Base-by-base conservation (phyloP, 1,140 invertebrate species). In the Drosophila willistoni region DNA sequence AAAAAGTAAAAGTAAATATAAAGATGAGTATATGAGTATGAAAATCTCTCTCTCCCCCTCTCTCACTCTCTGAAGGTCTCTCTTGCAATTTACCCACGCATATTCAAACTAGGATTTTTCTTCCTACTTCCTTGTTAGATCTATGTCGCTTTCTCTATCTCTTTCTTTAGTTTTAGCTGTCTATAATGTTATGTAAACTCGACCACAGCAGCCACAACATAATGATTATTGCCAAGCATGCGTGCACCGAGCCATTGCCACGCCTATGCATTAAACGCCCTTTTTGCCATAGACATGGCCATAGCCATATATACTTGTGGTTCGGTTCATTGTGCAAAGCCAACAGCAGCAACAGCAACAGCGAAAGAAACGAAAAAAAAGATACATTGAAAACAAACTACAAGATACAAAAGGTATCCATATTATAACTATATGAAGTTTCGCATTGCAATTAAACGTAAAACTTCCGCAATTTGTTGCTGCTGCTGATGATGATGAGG, bases 391-490 rank as follows among this genome's bases (percentile, higher is more conserved):
- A 59, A 59, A 36, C 17, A 36, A 59, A 59, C 33, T 39, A 33
- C 54, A 33, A 56, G 25, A 56, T 56, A 36, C 56, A 59, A 59
- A 59, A 59, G 56, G 56, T 36, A 59, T 59, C 56, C 56, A 59
- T 59, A 56, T 56, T 56, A 56, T 56, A 33, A 33, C n/a, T 56
- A 33, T 65, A 41, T 41, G 9, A n/a, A 63, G 61, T 63, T 81
- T 79, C 67, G 68, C 71, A 75, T 71, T 72, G 70, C 82, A 79
- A 87, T 77, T 74, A 74, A 73, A 63, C 63, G 61, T 12, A 19
- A 5, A 63, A 78, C 79, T 81, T 85, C 75, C 81, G 81, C 82
- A 85, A 81, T 82, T 60, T 72, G 62, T 75, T 68, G 73, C 73
- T 42, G 68, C 72, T 42, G 59, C 55, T 71, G 61, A 77, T 77